phyloP scores from a whole-genome alignment of 2,888 invertebrate species.

The Congeria kusceri region DNA sequence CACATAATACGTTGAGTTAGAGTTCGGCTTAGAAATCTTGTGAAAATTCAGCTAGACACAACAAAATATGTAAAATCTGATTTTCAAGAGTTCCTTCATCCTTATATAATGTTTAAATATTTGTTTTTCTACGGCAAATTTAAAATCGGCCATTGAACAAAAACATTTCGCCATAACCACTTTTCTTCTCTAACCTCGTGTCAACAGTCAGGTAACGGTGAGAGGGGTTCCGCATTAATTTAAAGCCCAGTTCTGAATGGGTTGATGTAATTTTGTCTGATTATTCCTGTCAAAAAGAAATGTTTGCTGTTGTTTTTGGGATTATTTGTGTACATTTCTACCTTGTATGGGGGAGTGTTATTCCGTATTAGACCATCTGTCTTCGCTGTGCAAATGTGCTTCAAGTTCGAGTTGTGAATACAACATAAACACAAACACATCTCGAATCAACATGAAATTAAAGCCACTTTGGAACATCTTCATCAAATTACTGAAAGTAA shows the following conservation, averaged over 20 bases:
- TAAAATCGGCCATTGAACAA: neutral
- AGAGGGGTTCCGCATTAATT: slow-evolving; percentile 60
- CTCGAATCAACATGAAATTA: slow-evolving; percentile 63
- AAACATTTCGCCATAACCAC: slow-evolving; percentile 23
- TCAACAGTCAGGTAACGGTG: slow-evolving; percentile 53
- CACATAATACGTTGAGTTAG: slow-evolving; percentile 39
- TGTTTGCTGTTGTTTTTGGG: slow-evolving; percentile 54
- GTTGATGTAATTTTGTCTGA: slow-evolving; percentile 49
- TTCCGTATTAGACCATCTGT: slow-evolving; percentile 56
- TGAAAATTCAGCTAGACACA: slow-evolving; percentile 31
- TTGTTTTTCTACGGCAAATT: slow-evolving; percentile 48
- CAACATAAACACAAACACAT: slow-evolving; percentile 70
- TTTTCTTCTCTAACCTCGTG: slow-evolving; percentile 48
- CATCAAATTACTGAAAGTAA: slow-evolving; percentile 30
- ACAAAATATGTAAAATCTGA: slow-evolving; percentile 28
- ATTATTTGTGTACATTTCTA: slow-evolving; percentile 57
- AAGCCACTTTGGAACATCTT: slow-evolving; percentile 58
- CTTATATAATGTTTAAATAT: slow-evolving; percentile 59
- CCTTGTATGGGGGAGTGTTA: slow-evolving; percentile 53
- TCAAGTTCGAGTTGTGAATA: slow-evolving; percentile 69
- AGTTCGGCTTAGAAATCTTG: slow-evolving; percentile 43
- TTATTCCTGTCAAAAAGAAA: slow-evolving; percentile 40
- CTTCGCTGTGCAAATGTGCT: slow-evolving; percentile 61
- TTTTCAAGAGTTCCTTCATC: slow-evolving; percentile 23
- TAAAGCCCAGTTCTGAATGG: slow-evolving; percentile 49